Evolutionary conservation across 2,113 vertebrate genomes (phyloP), one percentile per base, ranked within the genome.

Genomic region (Paradoxurus hermaphroditus): DNA sequence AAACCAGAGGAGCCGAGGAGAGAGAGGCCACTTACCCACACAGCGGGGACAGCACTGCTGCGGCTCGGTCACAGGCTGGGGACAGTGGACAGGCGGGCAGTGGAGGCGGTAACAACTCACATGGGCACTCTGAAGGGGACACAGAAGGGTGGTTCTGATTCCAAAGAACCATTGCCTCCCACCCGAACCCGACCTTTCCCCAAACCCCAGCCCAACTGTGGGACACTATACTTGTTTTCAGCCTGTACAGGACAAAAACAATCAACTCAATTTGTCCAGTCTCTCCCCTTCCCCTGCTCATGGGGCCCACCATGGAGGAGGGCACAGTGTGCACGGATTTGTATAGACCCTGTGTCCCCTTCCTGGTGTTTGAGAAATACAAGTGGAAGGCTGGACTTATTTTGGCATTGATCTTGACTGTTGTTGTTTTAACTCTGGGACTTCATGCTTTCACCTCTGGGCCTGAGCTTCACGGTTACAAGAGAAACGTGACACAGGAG

Each of bases 41-140:
- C 99, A 99, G 34, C 98, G 98, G 0, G 99, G 99, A 93, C 99
- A 99, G 97, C 99, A 99, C 97, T 99, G 99, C 97, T 99, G 99
- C 0, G 99, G 99, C 53, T 99, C 99, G 0, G 98, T 99, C 77
- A 99, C 98, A 0, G 99, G 99, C 90, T 99, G 99, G 73, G 99
- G 98, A 4, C 99, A 99, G 0, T 98, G 98, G 96, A 99, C 97
- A 31, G 99, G 98, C 0, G 99, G 99, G 96, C 99, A 99, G 98
- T 99, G 99, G 97, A 99, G 99, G 44, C 99, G 99, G 98, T 98
- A 99, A 96, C 99, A 99, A 97, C 99, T 99, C 98, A 99, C 99
- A 62, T 99, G 99, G 91, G 99, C 98, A 27, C 98, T 99, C 99
- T 99, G 97, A 96, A 56, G 81, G 46, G 95, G 27, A 94, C 27